A percentile compares a stretch with the other conserved stretches of the same genome.
Conservation (phyloP, 2,888 invertebrate species). For the Acleris literana region DNA sequence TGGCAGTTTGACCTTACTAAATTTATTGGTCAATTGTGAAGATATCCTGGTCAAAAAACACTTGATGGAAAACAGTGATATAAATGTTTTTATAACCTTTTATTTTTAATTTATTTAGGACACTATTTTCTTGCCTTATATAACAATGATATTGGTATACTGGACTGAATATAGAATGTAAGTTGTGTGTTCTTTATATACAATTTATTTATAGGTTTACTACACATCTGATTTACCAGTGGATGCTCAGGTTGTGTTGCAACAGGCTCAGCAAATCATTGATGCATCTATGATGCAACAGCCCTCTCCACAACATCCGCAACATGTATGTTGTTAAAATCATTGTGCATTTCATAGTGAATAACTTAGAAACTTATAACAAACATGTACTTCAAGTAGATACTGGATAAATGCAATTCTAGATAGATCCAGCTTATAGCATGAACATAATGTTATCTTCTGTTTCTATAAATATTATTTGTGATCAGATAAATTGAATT, state of each 20-base stretch:
- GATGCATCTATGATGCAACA: slow-evolving; percentile 83
- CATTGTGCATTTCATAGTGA: slow-evolving; percentile 34
- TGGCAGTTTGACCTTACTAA: too few species aligned
- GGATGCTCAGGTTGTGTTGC: slow-evolving; percentile 83
- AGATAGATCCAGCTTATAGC: slow-evolving; percentile 53
- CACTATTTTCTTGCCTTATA: too few species aligned
- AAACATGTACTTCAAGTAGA: slow-evolving; percentile 25
- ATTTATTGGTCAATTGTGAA: too few species aligned
- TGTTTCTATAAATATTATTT: slow-evolving; percentile 3
- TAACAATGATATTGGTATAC: too few species aligned
- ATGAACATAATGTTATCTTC: slow-evolving; percentile 51
- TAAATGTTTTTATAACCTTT: too few species aligned
- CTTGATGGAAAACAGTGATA: too few species aligned
- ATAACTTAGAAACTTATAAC: slow-evolving; percentile 23
- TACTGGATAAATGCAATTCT: slow-evolving; percentile 10
- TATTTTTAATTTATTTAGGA: too few species aligned
- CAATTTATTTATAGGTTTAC: slow-evolving; percentile 82
- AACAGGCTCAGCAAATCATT: slow-evolving; percentile 82
- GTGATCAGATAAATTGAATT: slow-evolving; percentile 4
- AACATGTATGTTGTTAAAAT: slow-evolving; percentile 75
- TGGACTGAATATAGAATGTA: slow-evolving; percentile 23
- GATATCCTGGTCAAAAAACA: too few species aligned
- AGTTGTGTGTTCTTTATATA: slow-evolving; percentile 45
- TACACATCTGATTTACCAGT: slow-evolving; percentile 82
- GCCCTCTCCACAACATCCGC: slow-evolving; percentile 77